Conservation (phyloP, 2,888 invertebrate genomes). For the Zaprionus lineosus region DNA sequence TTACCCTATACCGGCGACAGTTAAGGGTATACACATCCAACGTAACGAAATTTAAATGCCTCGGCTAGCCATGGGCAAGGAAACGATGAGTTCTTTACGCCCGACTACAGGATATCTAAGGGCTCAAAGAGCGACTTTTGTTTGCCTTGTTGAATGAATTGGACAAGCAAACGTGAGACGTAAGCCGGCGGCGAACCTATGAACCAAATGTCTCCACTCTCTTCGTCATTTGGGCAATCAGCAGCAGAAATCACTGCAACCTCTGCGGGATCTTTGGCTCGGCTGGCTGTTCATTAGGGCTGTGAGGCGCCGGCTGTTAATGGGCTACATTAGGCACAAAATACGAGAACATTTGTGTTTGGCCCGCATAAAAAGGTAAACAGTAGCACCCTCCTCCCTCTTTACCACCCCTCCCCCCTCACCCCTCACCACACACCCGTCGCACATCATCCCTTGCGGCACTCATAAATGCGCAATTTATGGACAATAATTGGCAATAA, state of each 20-base stretch:
- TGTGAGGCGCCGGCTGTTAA: conserved; percentile 42
- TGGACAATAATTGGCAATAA: conserved; percentile 79
- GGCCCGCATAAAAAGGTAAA: conserved; percentile 61
- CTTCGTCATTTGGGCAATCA: conserved; percentile 41
- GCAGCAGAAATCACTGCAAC: conserved; percentile 51
- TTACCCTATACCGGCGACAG: conserved; percentile 14
- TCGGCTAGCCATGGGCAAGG: too few species aligned
- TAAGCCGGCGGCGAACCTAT: conserved; percentile 54
- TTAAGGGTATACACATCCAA: background rate
- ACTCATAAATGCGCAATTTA: conserved; percentile 75
- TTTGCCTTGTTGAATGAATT: too few species aligned
- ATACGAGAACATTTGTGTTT: conserved; percentile 61
- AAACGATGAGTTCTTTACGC: too few species aligned
- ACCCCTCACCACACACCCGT: conserved; percentile 37
- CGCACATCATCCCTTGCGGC: background rate
- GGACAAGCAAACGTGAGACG: conserved; percentile 20
- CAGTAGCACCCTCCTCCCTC: conserved; percentile 16
- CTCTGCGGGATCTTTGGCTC: conserved; percentile 36
- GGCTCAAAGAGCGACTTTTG: too few species aligned
- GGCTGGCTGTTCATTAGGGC: too few species aligned
- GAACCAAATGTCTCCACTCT: conserved; percentile 35
- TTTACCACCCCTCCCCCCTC: background rate
- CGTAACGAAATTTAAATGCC: background rate
- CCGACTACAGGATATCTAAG: too few species aligned
- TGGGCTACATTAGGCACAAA: conserved; percentile 71